Evolutionary conservation across 2,797 vertebrate species (phyloP).

Genomic region (Margarornis squamiger): DNA sequence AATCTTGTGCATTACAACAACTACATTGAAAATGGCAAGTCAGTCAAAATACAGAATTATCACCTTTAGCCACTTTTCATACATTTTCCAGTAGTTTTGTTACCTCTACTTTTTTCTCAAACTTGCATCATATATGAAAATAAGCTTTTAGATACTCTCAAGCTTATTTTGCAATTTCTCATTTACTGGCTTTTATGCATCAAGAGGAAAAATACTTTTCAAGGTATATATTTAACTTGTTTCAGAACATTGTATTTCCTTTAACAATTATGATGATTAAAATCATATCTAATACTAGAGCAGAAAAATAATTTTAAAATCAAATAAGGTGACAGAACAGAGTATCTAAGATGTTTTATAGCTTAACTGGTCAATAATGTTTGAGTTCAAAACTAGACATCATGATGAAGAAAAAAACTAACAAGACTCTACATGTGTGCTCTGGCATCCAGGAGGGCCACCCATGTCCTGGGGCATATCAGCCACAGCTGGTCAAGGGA

Average conservation of each 20-base stretch:
- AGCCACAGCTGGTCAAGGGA: neutral
- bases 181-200: neutral
- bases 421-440: too few species aligned
- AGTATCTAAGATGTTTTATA: neutral
- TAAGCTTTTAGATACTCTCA: neutral
- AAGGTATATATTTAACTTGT: neutral
- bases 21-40: neutral
- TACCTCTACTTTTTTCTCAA: neutral
- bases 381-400: neutral
- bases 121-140: neutral
- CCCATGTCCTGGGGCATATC: neutral
- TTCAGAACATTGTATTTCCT: neutral
- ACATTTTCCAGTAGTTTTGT: neutral
- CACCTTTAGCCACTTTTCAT: neutral
- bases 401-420: neutral
- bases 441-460: accelerated
- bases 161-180: neutral
- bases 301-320: neutral
- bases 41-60: neutral
- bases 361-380: neutral
- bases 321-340: neutral
- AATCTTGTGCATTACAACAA: accelerated
- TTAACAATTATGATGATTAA: neutral
- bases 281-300: neutral
- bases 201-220: neutral